Percentiles rank a stretch among this genome's conserved stretches.
Conservation (phyloP, 2,888 invertebrate species). For the Venusia cambrica region DNA sequence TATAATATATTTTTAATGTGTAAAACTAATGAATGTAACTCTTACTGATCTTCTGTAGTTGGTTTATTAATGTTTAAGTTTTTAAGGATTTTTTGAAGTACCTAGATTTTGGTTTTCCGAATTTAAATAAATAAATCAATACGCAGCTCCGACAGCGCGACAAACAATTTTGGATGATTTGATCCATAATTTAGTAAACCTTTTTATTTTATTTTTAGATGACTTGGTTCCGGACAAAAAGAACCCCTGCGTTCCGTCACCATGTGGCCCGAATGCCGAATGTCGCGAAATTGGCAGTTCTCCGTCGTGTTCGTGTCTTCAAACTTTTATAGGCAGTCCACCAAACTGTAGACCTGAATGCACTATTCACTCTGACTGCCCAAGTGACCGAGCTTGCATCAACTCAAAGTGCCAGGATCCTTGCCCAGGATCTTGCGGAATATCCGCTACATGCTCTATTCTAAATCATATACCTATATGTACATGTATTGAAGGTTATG, state of each 20-base stretch:
- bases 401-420: slow-evolving; percentile 88
- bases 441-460: slow-evolving; percentile 82
- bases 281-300: slow-evolving; percentile 81
- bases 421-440: slow-evolving; percentile 88
- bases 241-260: slow-evolving; percentile 83
- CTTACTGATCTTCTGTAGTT: no score
- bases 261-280: slow-evolving; percentile 84
- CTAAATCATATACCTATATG: slow-evolving; percentile 89
- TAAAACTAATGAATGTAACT: no score
- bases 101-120: no score
- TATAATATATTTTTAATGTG: neutral
- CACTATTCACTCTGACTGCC: slow-evolving; percentile 87
- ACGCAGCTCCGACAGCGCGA: no score
- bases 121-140: no score
- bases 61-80: no score
- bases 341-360: slow-evolving; percentile 87
- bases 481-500: slow-evolving; percentile 85
- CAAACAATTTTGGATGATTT: no score
- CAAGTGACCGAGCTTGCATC: slow-evolving; percentile 87
- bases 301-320: slow-evolving; percentile 84
- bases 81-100: no score
- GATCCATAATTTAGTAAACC: no score
- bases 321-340: slow-evolving; percentile 85
- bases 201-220: no score
- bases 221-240: slow-evolving; percentile 47